Percentiles rank a stretch among this genome's conserved stretches.
phyloP scores from a whole-genome alignment of 2,113 vertebrate genomes.

The Melospiza georgiana region DNA sequence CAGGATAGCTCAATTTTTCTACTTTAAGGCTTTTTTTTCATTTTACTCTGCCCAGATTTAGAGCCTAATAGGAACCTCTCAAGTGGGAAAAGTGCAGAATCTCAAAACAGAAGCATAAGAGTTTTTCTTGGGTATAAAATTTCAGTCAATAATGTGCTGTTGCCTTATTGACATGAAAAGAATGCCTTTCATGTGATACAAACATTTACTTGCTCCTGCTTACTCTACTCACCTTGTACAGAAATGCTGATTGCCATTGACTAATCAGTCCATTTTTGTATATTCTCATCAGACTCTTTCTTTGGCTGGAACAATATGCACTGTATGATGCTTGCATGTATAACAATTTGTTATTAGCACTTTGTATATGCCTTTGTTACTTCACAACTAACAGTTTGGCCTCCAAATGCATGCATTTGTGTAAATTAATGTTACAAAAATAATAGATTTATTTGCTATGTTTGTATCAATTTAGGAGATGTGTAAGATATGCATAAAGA shows the following conservation, averaged over 20 bases:
- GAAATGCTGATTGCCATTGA: conserved; percentile 67
- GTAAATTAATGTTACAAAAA: conserved; percentile 49
- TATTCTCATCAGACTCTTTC: conserved; percentile 78
- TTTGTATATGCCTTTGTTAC: conserved; percentile 74
- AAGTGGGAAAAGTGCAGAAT: conserved; percentile 47
- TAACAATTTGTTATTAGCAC: conserved; percentile 72
- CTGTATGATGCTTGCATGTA: conserved; percentile 81
- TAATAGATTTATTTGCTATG: conserved; percentile 33
- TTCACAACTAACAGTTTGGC: conserved; percentile 77
- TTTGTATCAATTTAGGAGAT: conserved; percentile 49
- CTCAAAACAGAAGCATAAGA: conserved; percentile 23
- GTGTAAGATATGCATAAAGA: background rate
- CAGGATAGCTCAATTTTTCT: background rate
- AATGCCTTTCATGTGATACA: conserved; percentile 52
- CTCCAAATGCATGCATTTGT: conserved; percentile 77
- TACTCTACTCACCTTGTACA: conserved; percentile 62
- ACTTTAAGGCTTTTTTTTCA: background rate
- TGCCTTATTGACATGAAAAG: conserved; percentile 52
- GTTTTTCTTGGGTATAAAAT: conserved; percentile 60
- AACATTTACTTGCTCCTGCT: conserved; percentile 63
- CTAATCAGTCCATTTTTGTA: conserved; percentile 78
- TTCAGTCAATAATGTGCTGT: conserved; percentile 63
- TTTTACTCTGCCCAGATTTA: background rate
- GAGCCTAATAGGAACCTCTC: conserved; percentile 25
- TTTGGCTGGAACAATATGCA: conserved; percentile 81